phyloP scores from a whole-genome alignment of 2,113 vertebrate species.

The Orthonyx spaldingii region DNA sequence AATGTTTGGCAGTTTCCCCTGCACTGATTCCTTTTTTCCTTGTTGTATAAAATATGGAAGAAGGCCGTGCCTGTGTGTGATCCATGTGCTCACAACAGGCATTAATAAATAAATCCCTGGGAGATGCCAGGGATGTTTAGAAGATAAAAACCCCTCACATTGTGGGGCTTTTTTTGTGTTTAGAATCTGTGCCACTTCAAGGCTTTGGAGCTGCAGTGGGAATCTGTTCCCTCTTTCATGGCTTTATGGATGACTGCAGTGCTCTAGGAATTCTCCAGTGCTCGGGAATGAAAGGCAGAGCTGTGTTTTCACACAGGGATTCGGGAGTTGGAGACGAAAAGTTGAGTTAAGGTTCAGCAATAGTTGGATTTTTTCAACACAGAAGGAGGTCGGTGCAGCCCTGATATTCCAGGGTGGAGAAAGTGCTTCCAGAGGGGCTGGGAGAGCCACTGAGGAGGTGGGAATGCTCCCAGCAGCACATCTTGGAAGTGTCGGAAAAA shows the following conservation, averaged over 20 bases:
- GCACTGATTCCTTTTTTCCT: not conserved
- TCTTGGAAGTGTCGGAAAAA: not conserved
- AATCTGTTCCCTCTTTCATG: not conserved
- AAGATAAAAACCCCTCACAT: not conserved
- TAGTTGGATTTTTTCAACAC: rapidly evolving
- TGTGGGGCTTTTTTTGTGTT: not conserved
- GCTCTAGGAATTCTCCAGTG: not conserved
- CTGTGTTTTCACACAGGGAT: not conserved
- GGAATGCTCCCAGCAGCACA: rapidly evolving
- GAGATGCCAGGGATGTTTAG: not conserved
- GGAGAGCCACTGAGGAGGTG: not conserved
- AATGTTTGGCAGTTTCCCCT: not conserved
- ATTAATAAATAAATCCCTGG: slow-evolving; percentile 26
- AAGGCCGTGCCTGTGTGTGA: not conserved
- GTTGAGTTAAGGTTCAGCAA: not conserved
- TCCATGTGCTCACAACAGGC: not conserved
- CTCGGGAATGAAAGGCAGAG: not conserved
- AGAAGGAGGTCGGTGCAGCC: not conserved
- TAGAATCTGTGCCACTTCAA: not conserved
- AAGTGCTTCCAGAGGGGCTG: not conserved
- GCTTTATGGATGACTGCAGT: not conserved
- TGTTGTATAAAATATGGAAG: not conserved
- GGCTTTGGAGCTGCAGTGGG: not conserved
- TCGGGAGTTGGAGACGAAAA: not conserved
- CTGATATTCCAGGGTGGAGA: not conserved